These are phyloP conservation scores for Macrophya alboannulata DNA, from an alignment of 2,888 invertebrate species.

Conservation along the genomic window DNA sequence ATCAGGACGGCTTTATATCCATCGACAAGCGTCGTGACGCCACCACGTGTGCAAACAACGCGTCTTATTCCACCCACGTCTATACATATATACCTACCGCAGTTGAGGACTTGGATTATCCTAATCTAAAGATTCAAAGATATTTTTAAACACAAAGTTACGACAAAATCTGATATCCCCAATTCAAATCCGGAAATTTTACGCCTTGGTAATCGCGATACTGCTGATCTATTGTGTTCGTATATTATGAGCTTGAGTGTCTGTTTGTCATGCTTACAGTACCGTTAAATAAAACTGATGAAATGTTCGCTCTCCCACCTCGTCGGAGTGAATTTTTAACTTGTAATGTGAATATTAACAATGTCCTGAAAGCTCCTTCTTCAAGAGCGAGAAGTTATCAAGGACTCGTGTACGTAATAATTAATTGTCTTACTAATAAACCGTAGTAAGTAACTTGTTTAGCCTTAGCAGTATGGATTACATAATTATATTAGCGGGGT, in stretches of 20 bases:
- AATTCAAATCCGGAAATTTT: neutral
- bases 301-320: neutral
- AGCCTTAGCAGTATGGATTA: constrained; percentile 25
- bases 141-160: neutral
- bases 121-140: neutral
- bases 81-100: neutral
- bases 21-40: constrained; percentile 20
- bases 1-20: constrained; percentile 6
- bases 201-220: neutral
- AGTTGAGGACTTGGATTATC: constrained; percentile 11
- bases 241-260: neutral
- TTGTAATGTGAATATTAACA: constrained; percentile 17
- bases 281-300: neutral
- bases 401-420: neutral
- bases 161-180: neutral
- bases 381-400: neutral
- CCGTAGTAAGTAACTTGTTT: neutral
- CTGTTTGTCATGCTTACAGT: neutral
- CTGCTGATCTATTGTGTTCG: neutral
- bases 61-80: neutral
- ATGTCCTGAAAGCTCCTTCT: neutral
- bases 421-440: neutral
- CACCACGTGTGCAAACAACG: constrained; percentile 34
- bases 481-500: constrained; percentile 31
- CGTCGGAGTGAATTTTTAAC: constrained; percentile 1